Percentiles rank a stretch among this genome's conserved stretches.
phyloP scores from a whole-genome alignment of 2,113 vertebrate species.

The Xiphophorus hellerii region DNA sequence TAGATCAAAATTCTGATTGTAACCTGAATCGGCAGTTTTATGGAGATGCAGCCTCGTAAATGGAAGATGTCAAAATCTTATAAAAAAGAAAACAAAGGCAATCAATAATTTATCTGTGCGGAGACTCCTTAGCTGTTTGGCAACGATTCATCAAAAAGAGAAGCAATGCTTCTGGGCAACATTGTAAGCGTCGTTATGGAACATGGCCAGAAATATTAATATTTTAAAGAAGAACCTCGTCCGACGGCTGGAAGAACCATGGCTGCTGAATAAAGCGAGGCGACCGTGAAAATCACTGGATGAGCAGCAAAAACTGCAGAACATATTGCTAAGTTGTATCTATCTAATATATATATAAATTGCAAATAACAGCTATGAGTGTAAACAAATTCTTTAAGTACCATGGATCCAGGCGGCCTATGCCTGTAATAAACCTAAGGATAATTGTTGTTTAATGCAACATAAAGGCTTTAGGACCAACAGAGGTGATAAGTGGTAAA shows the following conservation, averaged over 20 bases:
- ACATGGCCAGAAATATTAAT: conserved; percentile 15
- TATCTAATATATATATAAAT: no score
- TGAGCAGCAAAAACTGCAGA: neutral
- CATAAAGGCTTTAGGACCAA: no score
- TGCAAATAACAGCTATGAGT: no score
- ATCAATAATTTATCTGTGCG: conserved; percentile 53
- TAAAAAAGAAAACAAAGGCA: conserved; percentile 12
- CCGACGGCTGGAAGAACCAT: neutral
- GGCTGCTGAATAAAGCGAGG: neutral
- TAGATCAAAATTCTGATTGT: neutral
- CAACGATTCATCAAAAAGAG: conserved; percentile 38
- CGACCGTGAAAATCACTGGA: neutral
- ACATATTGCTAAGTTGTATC: neutral
- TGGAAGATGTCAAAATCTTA: conserved; percentile 20
- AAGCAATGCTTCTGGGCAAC: conserved; percentile 8
- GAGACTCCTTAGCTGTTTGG: conserved; percentile 30
- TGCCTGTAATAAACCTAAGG: no score
- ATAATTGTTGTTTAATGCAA: no score
- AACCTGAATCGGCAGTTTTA: conserved; percentile 1
- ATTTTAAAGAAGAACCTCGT: conserved; percentile 17
- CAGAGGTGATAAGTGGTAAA: no score
- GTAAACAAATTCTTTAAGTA: no score
- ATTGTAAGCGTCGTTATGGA: conserved; percentile 19
- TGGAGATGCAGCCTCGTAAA: neutral
- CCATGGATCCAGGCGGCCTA: no score